These are phyloP conservation scores for Myanophis thanlyinensis DNA, from an alignment of 2,113 vertebrate genomes.

Conservation along the genomic window DNA sequence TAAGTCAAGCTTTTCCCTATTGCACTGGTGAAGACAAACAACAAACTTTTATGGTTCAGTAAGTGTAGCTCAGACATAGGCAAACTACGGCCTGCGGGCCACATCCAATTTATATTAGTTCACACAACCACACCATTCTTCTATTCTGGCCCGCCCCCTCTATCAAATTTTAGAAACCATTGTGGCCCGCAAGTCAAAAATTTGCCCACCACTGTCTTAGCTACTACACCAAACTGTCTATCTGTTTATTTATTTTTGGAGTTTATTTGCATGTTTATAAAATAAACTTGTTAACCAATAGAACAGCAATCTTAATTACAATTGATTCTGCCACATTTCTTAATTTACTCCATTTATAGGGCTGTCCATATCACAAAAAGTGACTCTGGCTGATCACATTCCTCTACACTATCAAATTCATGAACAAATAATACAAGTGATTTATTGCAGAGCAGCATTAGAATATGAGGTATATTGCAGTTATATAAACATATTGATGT, in stretches of 20 bases:
- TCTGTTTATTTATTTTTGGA: background rate
- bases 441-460: constrained; percentile 29
- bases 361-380: background rate
- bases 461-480: constrained; percentile 42
- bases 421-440: constrained; percentile 41
- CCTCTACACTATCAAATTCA: constrained; percentile 24
- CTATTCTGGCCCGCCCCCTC: no score
- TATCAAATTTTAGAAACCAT: no score
- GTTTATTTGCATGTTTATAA: background rate
- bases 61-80: no score
- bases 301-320: constrained; percentile 35
- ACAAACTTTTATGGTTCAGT: no score
- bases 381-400: background rate
- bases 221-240: background rate
- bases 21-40: no score
- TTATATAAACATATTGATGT: constrained; percentile 48
- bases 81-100: no score
- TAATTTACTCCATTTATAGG: background rate
- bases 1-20: no score
- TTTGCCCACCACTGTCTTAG: no score
- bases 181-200: no score
- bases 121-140: no score
- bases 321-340: constrained; percentile 4
- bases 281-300: constrained; percentile 24
- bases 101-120: no score